These are phyloP conservation scores for Myanophis thanlyinensis DNA, from an alignment of 2,113 vertebrate species.

Conservation along the genomic window DNA sequence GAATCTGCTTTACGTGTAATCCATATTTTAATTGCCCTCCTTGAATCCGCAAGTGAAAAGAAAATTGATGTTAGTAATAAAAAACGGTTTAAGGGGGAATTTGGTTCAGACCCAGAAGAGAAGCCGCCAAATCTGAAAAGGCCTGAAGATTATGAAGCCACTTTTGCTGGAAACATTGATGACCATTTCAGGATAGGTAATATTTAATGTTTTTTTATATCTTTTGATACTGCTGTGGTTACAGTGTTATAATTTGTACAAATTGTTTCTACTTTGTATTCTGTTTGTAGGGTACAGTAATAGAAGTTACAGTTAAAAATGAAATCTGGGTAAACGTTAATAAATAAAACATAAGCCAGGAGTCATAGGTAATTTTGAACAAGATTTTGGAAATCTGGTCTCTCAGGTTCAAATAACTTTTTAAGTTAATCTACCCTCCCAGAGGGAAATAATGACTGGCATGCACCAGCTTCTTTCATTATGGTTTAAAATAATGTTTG, in stretches of 20 bases:
- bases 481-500: not conserved
- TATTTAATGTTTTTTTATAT: not conserved
- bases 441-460: not conserved
- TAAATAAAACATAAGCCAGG: not conserved
- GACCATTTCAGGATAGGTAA: slow-evolving; percentile 97
- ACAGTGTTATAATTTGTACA: not conserved
- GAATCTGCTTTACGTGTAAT: slow-evolving; percentile 83
- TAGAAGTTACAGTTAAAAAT: not conserved
- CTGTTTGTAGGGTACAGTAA: not conserved
- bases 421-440: not conserved
- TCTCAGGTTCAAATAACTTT: not conserved
- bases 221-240: not conserved
- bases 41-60: slow-evolving; percentile 80
- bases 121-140: slow-evolving; percentile 81
- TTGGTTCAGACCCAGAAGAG: slow-evolving; percentile 79
- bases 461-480: not conserved
- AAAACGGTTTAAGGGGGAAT: slow-evolving; percentile 92
- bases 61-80: slow-evolving; percentile 92
- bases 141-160: slow-evolving; percentile 89
- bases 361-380: not conserved
- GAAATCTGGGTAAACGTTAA: not conserved
- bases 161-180: slow-evolving; percentile 93
- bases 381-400: not conserved
- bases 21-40: slow-evolving; percentile 83
- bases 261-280: not conserved